These are phyloP conservation scores for Siderastrea radians DNA, from an alignment of 92 coral and sea anemone genomes.

Conservation along the genomic window DNA sequence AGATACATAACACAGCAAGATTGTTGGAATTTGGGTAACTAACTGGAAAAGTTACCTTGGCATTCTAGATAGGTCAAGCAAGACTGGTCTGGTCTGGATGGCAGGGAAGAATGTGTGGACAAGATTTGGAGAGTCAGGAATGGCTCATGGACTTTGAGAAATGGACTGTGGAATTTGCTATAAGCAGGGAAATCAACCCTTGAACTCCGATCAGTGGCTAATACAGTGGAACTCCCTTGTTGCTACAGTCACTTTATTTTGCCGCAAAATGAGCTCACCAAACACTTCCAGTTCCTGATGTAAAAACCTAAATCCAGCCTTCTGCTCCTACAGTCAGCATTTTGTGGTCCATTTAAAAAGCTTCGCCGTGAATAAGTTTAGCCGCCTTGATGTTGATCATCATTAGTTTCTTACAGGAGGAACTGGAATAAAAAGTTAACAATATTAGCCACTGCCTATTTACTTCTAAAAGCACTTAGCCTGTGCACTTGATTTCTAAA, in stretches of 20 bases:
- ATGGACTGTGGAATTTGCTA: not conserved
- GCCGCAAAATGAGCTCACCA: too few relatives aligned
- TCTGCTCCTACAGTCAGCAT: too few relatives aligned
- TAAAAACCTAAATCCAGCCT: too few relatives aligned
- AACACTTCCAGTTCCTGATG: too few relatives aligned
- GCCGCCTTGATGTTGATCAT: too few relatives aligned
- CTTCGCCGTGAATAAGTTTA: too few relatives aligned
- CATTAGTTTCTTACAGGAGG: too few relatives aligned
- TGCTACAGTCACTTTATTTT: not conserved
- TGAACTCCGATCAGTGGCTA: not conserved
- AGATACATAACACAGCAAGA: constrained; percentile 15
- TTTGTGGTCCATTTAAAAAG: too few relatives aligned
- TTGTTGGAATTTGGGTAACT: not conserved
- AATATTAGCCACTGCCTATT: too few relatives aligned
- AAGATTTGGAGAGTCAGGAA: not conserved
- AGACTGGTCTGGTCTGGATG: not conserved
- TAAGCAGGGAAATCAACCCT: not conserved
- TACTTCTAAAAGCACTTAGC: too few relatives aligned
- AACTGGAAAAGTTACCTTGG: not conserved
- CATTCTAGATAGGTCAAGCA: not conserved
- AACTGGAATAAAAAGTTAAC: too few relatives aligned
- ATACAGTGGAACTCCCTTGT: not conserved
- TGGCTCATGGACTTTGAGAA: not conserved
- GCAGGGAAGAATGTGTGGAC: not conserved
- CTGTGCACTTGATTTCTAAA: too few relatives aligned